Base-by-base conservation (phyloP, 2,113 vertebrate species). In the Mohoua ochrocephala region DNA sequence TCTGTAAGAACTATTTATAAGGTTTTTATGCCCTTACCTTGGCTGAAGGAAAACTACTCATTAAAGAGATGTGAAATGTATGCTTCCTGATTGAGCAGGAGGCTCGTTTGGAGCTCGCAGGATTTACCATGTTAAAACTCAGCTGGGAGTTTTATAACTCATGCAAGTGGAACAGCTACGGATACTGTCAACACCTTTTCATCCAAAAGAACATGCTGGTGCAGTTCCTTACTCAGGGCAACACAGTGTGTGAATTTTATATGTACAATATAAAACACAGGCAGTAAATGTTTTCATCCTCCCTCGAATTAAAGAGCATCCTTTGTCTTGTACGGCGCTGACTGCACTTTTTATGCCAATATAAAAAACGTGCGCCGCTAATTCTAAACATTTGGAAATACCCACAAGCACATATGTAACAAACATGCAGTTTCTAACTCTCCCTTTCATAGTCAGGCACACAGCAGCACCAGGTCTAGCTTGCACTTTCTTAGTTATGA, bases 201-300 rank as follows among this genome's bases (percentile, higher is more conserved):
- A 94, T 56, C 75, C 75, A 67, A 77, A 80, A 68, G 42, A 93
- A 77, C 69, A 84, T 9, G 13, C 41, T 83, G 69, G 86, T 71
- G 81, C 52, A 65, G 73, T 75, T 84, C 60, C 63, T 96, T 86
- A 84, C 69, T 95, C 94, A 89, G 84, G 73, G 80, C n/a, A 90
- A 84, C 5, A 33, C 2, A 74, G 44, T 19, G 56, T 59, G 31
- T 47, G 37, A 67, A 41, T 87, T 84, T 90, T 81, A 59, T 37
- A 87, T 0, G 9, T 26, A 71, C 37, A 75, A 13, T n/a, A 84
- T 41, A 79, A 92, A 93, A 44, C 8, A 79, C 33, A 78, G 21
- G 87, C 89, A 84, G 52, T 35, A 91, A 85, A 84, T 57, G 39
- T 59, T 95, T 89, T 77, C 71, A 77, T 91, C 33, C 21, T 80